A percentile compares a stretch with the other conserved stretches of the same genome.
phyloP scores from a whole-genome alignment of 1,140 invertebrate genomes.

The Platyura marginata region DNA sequence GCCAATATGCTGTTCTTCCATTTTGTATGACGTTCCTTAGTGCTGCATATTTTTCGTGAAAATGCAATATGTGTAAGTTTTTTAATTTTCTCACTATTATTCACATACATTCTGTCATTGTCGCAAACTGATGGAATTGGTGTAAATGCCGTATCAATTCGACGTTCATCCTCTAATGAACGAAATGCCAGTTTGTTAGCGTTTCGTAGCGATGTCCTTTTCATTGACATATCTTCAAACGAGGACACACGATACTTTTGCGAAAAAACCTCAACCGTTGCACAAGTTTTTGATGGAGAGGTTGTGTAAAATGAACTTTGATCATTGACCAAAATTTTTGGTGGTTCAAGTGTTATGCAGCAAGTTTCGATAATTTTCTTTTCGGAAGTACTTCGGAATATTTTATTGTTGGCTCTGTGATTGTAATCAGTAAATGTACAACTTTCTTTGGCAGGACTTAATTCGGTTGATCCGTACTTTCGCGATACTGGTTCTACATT shows the following conservation, averaged over 20 bases:
- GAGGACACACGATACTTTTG: conserved; percentile 24
- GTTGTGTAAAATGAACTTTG: conserved; percentile 25
- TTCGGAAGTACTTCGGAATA: background rate
- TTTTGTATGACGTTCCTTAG: conserved; percentile 12
- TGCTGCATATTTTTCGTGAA: background rate
- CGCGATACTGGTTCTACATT: background rate
- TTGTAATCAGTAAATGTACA: background rate
- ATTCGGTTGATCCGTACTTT: background rate
- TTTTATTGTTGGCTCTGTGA: background rate
- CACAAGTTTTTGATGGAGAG: conserved; percentile 21
- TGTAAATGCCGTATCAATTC: conserved; percentile 23
- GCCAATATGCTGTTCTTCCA: conserved; percentile 22
- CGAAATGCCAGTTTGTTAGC: conserved; percentile 21
- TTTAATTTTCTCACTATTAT: conserved; percentile 22
- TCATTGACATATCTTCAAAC: conserved; percentile 23
- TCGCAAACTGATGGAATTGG: conserved; percentile 10
- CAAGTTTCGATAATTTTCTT: background rate
- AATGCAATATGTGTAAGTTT: conserved; percentile 22
- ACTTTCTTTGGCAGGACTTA: background rate
- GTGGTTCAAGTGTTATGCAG: conserved; percentile 18
- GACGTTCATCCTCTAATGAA: conserved; percentile 22
- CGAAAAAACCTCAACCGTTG: conserved; percentile 24
- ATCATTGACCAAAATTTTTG: conserved; percentile 24
- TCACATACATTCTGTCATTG: background rate
- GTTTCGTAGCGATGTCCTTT: conserved; percentile 12